Percentiles rank a stretch among this genome's conserved stretches.
These are phyloP conservation scores for Anastrepha obliqua DNA, from an alignment of 1,140 invertebrate genomes.

Conservation along the genomic window DNA sequence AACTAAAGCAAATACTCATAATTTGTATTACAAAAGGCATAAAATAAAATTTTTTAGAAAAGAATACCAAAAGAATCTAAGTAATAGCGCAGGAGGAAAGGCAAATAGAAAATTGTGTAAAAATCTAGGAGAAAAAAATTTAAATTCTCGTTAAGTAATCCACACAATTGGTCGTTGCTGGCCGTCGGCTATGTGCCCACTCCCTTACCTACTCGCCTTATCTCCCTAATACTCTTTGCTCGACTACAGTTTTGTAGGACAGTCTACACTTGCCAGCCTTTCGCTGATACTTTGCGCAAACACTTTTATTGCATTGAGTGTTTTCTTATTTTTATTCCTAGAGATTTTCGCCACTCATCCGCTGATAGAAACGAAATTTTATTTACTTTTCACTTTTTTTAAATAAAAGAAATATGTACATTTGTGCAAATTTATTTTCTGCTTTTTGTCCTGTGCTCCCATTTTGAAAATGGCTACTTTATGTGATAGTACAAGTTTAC, in stretches of 20 bases:
- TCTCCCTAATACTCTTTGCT: neutral
- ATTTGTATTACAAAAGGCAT: neutral
- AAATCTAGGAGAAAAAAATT: conserved; percentile 14
- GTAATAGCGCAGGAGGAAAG: neutral
- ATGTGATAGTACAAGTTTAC: neutral
- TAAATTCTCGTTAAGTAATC: conserved; percentile 28
- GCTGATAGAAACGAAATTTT: neutral
- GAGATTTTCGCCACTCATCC: conserved; percentile 6
- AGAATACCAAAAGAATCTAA: neutral
- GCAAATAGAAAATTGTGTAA: conserved; percentile 10
- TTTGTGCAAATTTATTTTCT: conserved; percentile 29
- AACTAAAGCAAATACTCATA: conserved; percentile 5
- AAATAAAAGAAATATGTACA: neutral
- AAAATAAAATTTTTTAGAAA: neutral
- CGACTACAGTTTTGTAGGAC: neutral
- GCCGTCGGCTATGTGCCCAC: neutral
- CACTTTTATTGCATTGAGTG: conserved; percentile 17
- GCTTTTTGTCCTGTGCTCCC: neutral
- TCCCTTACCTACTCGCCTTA: neutral
- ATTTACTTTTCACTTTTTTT: neutral
- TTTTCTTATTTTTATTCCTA: neutral
- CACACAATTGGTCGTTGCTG: neutral
- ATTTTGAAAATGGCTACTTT: neutral
- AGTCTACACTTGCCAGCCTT: neutral
- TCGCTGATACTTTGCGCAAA: conserved; percentile 31